Percentiles rank a stretch among this genome's conserved stretches.
Conservation (phyloP, 2,113 vertebrate species). For the Eonycteris spelaea region DNA sequence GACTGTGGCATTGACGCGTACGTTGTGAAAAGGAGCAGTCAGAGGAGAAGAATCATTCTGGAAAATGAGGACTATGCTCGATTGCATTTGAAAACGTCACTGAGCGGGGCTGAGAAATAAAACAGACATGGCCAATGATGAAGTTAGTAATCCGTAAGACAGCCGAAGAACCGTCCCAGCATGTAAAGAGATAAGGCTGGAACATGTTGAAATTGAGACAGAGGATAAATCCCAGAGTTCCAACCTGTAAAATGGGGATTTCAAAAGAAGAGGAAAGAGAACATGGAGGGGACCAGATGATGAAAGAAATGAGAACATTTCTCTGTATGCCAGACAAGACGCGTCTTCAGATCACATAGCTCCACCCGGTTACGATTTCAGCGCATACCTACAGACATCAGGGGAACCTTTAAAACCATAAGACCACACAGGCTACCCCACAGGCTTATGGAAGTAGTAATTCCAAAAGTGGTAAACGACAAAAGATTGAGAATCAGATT, state of each 20-base stretch:
- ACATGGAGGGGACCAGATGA: not conserved
- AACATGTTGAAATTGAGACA: not conserved
- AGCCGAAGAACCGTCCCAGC: not conserved
- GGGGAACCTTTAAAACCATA: not conserved
- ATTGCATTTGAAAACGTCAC: not conserved
- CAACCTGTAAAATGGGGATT: not conserved
- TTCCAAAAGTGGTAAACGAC: not conserved
- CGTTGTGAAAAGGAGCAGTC: not conserved
- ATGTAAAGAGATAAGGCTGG: not conserved
- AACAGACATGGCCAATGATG: not conserved
- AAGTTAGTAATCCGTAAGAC: not conserved
- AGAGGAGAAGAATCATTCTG: not conserved
- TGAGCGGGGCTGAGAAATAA: not conserved
- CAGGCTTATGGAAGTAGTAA: not conserved
- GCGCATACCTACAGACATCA: not conserved
- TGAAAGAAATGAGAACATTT: not conserved
- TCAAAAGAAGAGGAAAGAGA: not conserved
- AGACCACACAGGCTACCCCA: not conserved
- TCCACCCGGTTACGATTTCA: accelerated
- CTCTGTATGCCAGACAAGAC: not conserved
- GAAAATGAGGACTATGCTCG: not conserved
- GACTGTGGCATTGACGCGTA: not conserved
- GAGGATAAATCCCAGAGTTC: not conserved
- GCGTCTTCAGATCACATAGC: not conserved
- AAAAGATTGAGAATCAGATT: not conserved